These are phyloP conservation scores for Drosophila bocki DNA, from an alignment of 1,140 invertebrate species.

Conservation along the genomic window DNA sequence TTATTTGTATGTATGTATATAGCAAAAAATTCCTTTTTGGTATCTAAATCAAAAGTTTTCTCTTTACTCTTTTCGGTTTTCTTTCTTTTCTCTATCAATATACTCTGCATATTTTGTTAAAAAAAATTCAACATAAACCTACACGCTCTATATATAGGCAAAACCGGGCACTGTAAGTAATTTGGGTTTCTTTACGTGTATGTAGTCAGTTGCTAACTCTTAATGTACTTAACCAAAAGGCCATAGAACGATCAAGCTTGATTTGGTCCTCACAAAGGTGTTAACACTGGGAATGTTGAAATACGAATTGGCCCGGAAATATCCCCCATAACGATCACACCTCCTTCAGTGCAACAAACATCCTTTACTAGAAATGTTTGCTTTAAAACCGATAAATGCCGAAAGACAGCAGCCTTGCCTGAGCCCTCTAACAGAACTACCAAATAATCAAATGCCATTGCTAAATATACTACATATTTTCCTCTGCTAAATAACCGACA, in stretches of 20 bases:
- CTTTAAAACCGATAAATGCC: conserved; percentile 38
- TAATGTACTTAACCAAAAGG: conserved; percentile 31
- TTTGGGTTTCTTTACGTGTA: conserved; percentile 63
- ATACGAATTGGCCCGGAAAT: conserved; percentile 6
- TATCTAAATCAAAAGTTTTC: conserved; percentile 79
- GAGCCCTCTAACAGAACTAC: conserved; percentile 32
- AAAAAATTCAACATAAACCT: conserved; percentile 45
- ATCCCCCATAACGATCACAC: conserved; percentile 5
- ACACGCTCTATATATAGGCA: conserved; percentile 86
- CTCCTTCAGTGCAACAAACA: conserved; percentile 11
- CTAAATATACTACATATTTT: conserved; percentile 48
- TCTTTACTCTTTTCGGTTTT: conserved; percentile 81
- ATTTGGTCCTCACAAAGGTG: conserved; percentile 22
- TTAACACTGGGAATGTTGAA: conserved; percentile 34
- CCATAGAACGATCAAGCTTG: conserved; percentile 29
- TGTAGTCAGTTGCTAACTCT: conserved; percentile 59
- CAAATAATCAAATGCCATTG: conserved; percentile 39
- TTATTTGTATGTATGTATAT: conserved; percentile 66
- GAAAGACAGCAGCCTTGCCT: conserved; percentile 39
- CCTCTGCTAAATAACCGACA: conserved; percentile 51
- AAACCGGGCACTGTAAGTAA: conserved; percentile 92
- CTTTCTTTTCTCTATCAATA: conserved; percentile 55
- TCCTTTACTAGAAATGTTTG: conserved; percentile 9
- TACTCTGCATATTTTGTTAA: conserved; percentile 71
- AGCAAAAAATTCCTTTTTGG: conserved; percentile 55